phyloP scores from a whole-genome alignment of 2,888 invertebrate species.

The Mesorhabditis spiculigera region DNA sequence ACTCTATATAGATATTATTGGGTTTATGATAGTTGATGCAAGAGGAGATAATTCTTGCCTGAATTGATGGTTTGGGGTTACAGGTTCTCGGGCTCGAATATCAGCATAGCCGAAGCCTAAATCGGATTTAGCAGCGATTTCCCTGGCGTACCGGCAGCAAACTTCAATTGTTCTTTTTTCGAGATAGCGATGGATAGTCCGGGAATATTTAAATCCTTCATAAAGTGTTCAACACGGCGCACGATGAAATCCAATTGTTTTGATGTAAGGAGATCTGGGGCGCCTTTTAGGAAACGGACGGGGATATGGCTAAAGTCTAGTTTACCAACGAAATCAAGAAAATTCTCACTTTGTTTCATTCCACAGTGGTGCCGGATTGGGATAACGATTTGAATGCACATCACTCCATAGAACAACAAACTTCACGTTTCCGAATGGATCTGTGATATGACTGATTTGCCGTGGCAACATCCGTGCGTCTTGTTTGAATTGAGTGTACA shows the following conservation, averaged over 20 bases:
- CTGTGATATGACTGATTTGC: constrained; percentile 25
- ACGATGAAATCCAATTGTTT: constrained; percentile 48
- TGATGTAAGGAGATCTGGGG: constrained; percentile 40
- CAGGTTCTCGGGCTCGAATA: constrained; percentile 42
- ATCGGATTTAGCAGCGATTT: constrained; percentile 11
- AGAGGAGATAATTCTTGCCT: constrained; percentile 17
- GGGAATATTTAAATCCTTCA: constrained; percentile 55
- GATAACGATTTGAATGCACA: constrained; percentile 44
- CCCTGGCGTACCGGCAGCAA: constrained; percentile 46
- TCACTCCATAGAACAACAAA: constrained; percentile 56
- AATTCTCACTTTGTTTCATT: constrained; percentile 21
- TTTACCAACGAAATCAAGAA: constrained; percentile 7
- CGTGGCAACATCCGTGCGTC: constrained; percentile 41
- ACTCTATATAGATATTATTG: constrained; percentile 27
- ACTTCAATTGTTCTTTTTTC: constrained; percentile 54
- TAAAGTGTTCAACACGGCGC: constrained; percentile 51
- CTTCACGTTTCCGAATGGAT: background rate
- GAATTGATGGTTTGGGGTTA: constrained; percentile 54
- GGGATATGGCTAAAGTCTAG: constrained; percentile 30
- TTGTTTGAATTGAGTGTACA: constrained; percentile 33
- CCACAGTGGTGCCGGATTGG: constrained; percentile 52
- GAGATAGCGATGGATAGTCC: constrained; percentile 57
- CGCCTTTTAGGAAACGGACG: constrained; percentile 38
- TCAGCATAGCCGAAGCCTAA: constrained; percentile 54
- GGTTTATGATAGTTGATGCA: background rate